A percentile compares a stretch with the other conserved stretches of the same genome.
These are phyloP conservation scores for Balearica regulorum DNA, from an alignment of 2,797 vertebrate genomes.

Conservation along the genomic window DNA sequence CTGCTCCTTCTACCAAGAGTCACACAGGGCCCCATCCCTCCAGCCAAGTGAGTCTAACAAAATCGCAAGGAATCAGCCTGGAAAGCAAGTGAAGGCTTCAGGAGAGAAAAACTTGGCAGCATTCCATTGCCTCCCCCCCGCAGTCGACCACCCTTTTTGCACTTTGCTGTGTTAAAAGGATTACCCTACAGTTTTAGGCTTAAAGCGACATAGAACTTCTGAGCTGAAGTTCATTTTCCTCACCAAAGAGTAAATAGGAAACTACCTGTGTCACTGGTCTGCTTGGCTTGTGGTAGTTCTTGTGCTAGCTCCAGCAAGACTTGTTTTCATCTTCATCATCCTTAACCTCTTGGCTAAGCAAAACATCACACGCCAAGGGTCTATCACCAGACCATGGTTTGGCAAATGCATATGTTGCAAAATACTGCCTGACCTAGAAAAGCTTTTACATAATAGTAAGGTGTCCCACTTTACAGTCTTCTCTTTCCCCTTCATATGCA, in stretches of 20 bases:
- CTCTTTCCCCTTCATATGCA: background rate
- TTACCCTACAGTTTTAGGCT: background rate
- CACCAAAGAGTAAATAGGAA: background rate
- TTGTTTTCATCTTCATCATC: constrained; percentile 6
- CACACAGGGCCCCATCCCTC: background rate
- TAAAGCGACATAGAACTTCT: background rate
- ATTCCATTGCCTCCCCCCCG: background rate
- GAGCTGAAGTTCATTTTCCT: background rate
- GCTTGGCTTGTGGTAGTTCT: background rate
- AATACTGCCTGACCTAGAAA: background rate
- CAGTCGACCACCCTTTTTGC: background rate
- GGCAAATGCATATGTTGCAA: background rate
- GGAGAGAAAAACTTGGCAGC: background rate
- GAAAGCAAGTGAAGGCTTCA: background rate
- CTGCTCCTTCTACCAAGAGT: background rate
- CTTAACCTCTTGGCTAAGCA: background rate
- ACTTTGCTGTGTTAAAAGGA: background rate
- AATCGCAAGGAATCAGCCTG: background rate
- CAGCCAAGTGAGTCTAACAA: background rate
- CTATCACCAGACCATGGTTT: background rate
- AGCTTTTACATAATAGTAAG: background rate
- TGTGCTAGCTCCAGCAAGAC: background rate
- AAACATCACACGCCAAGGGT: background rate
- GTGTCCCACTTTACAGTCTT: background rate
- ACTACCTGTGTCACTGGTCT: background rate